These are phyloP conservation scores for Tragelaphus imberbis DNA, from an alignment of 2,113 vertebrate genomes.

Conservation along the genomic window DNA sequence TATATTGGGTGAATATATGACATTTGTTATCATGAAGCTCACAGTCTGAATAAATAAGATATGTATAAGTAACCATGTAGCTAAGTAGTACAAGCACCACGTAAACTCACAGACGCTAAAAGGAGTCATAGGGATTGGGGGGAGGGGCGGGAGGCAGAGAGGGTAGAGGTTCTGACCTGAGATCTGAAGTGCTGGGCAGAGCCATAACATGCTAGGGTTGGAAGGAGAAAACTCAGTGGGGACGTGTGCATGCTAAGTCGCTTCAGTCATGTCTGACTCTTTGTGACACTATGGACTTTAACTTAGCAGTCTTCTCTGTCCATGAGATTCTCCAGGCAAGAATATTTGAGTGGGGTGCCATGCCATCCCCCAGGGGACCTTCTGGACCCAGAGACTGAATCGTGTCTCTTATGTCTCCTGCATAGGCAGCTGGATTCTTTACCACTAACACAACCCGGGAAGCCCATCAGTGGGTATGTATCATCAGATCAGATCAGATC, in stretches of 20 bases:
- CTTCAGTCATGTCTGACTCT: background rate
- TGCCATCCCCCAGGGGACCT: background rate
- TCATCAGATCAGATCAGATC: too few species aligned
- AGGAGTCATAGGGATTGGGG: rapidly evolving
- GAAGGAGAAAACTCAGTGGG: background rate
- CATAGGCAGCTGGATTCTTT: background rate
- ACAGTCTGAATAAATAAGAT: background rate
- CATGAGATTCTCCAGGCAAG: background rate
- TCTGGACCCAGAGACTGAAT: background rate
- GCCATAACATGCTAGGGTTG: background rate
- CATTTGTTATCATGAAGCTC: background rate
- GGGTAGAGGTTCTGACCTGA: background rate
- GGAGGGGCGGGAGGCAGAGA: rapidly evolving
- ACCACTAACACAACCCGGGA: background rate
- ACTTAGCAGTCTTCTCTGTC: background rate
- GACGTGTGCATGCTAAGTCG: background rate
- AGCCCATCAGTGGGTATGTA: background rate
- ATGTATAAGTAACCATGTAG: rapidly evolving
- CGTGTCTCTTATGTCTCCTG: background rate
- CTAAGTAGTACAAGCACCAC: background rate
- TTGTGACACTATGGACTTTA: background rate
- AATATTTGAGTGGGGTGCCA: background rate
- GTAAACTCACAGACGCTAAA: background rate
- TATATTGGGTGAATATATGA: background rate
- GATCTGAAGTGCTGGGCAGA: background rate